These are phyloP conservation scores for Ceratosolen fusciceps DNA, from an alignment of 1,140 invertebrate species.

Conservation along the genomic window DNA sequence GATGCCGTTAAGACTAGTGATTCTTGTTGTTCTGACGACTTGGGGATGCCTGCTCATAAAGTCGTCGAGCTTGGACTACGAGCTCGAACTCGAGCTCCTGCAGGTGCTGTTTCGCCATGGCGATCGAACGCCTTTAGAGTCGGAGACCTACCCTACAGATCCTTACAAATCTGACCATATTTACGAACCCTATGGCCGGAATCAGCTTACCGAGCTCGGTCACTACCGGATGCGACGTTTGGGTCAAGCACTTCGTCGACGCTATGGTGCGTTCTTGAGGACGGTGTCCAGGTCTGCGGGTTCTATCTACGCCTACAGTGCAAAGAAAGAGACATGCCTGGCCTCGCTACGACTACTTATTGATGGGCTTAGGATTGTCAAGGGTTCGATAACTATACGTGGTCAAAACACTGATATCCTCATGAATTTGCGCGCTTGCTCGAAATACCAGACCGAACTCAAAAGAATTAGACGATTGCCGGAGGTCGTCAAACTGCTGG, in stretches of 20 bases:
- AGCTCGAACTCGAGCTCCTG: slow-evolving; percentile 30
- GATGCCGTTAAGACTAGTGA: not conserved
- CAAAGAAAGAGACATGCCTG: not conserved
- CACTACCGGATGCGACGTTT: slow-evolving; percentile 9
- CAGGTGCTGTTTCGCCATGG: slow-evolving; percentile 32
- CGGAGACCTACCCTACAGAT: slow-evolving; percentile 9
- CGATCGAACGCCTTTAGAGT: not conserved
- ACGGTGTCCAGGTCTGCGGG: not conserved
- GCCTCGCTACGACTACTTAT: not conserved
- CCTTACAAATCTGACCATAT: not conserved
- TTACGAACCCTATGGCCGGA: not conserved
- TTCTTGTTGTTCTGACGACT: not conserved
- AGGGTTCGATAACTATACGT: not conserved
- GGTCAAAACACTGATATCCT: not conserved
- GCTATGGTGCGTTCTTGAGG: not conserved
- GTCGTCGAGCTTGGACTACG: not conserved
- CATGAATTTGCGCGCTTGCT: not conserved
- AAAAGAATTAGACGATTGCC: not conserved
- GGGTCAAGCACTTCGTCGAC: not conserved
- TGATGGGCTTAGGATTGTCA: not conserved
- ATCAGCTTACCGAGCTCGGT: slow-evolving; percentile 14
- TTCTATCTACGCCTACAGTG: slow-evolving; percentile 12
- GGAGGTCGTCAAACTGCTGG: not conserved
- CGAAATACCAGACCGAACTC: not conserved
- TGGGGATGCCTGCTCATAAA: not conserved